Evolutionary conservation across 2,113 vertebrate species (phyloP), one percentile per base, ranked within the genome.

Genomic region (Hiodon tergisus): DNA sequence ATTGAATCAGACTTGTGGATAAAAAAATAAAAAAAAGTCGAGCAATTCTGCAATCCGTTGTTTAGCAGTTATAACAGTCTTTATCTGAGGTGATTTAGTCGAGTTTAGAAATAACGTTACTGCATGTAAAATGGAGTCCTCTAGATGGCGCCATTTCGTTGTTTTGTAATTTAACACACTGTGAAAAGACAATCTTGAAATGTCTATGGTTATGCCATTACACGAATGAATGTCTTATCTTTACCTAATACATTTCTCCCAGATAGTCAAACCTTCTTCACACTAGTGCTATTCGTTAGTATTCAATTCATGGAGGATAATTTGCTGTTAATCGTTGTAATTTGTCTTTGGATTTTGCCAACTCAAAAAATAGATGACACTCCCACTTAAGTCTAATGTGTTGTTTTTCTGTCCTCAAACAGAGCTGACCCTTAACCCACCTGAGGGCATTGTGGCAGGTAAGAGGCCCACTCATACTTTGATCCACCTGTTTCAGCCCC

Each of bases 381-480:
- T n/a, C 10, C 51, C 7, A 5, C 4, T 69, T 4, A 7, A 14
- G 3, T 69, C 51, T 10, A 14, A 2, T 16, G n/a, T n/a, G 4
- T 16, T 77, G 80, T 85, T 76, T 76, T 74, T 66, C 50, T 87
- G 70, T 84, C 54, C 75, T 80, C 86, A 86, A 74, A 9, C 83
- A 99, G 97, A 98, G 81, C 85, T 98, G 81, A 99, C 96, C 2
- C 86, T 97, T 83, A 98, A 98, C 79, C 95, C 95, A 69, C 96
- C 96, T 0, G 95, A 97, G 81, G 97, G 97, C 54, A 99, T 99
- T 4, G 96, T 99, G 16, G 97, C 97, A 93, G 97, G 97, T 97
- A 87, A 93, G 91, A 62, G 54, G 1, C 17, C 46, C 1, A 70
- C 65, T 67, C 9, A 50, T 58, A 17, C 9, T 16, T 11, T n/a